Evolutionary conservation across 2,113 vertebrate genomes (phyloP).

Genomic region (Oryzias woworae): DNA sequence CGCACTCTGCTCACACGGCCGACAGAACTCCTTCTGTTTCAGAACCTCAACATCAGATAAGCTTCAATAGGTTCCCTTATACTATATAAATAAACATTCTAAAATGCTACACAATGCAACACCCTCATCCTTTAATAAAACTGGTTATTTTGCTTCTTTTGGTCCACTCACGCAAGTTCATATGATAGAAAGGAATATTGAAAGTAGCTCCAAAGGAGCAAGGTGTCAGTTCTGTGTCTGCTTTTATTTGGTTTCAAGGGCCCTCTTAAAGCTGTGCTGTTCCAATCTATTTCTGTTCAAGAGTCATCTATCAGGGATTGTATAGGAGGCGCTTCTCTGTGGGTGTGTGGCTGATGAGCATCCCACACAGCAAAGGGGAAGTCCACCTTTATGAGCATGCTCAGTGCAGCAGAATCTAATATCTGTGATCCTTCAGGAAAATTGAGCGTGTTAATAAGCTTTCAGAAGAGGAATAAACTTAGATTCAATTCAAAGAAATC

Average conservation of each 20-base stretch:
- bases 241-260: slow-evolving; percentile 58
- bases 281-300: slow-evolving; percentile 71
- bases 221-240: slow-evolving; percentile 40
- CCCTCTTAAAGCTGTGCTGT: slow-evolving; percentile 45
- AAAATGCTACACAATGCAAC: no score
- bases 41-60: slow-evolving; percentile 54
- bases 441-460: no score
- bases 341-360: slow-evolving; percentile 50
- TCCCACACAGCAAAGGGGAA: slow-evolving; percentile 44
- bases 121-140: no score
- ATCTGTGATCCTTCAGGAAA: slow-evolving; percentile 4
- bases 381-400: slow-evolving; percentile 31
- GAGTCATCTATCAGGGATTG: slow-evolving; percentile 58
- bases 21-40: slow-evolving; percentile 36
- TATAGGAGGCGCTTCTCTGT: slow-evolving; percentile 41
- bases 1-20: slow-evolving; percentile 37
- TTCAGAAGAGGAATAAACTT: no score
- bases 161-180: no score
- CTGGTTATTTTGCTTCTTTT: no score
- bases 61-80: neutral
- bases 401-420: slow-evolving; percentile 30
- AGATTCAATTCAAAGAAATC: no score
- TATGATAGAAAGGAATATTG: neutral
- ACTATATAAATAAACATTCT: no score
- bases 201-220: slow-evolving; percentile 10